phyloP scores from a whole-genome alignment of 1,140 invertebrate species.

The Drosophila lini region DNA sequence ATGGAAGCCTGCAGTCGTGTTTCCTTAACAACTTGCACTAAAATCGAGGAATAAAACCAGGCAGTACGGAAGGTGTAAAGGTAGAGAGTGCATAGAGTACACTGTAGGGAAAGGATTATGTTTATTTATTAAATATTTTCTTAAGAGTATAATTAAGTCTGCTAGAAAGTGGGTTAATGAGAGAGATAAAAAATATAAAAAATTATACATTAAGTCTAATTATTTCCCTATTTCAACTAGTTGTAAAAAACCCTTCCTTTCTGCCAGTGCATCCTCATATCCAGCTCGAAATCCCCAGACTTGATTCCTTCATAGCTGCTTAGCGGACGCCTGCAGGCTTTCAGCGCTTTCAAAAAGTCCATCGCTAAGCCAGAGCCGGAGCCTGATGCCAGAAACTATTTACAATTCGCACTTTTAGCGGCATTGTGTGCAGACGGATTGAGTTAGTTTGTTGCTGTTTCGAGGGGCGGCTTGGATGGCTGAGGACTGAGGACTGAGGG shows the following conservation, averaged over 20 bases:
- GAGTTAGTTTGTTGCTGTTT: slow-evolving; percentile 56
- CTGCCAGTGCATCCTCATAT: not conserved
- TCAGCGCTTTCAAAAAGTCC: slow-evolving; percentile 21
- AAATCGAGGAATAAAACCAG: slow-evolving; percentile 15
- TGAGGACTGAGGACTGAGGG: not conserved
- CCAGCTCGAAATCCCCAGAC: slow-evolving; percentile 1
- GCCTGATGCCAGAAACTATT: slow-evolving; percentile 62
- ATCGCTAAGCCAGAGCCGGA: slow-evolving; percentile 28
- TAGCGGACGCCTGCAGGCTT: slow-evolving; percentile 19
- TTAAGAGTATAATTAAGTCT: not conserved
- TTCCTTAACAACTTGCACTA: not conserved
- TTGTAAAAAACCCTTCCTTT: not conserved
- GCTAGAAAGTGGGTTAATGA: not conserved
- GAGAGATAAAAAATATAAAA: too few relatives aligned
- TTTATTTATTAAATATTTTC: too few relatives aligned
- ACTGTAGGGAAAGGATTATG: not conserved
- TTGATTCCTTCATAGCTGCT: slow-evolving; percentile 20
- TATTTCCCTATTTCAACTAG: too few relatives aligned
- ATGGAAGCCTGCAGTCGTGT: slow-evolving; percentile 33
- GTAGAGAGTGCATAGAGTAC: not conserved
- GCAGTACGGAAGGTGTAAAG: not conserved
- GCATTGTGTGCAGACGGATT: slow-evolving; percentile 59
- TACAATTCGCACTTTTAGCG: slow-evolving; percentile 71
- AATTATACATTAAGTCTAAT: too few relatives aligned
- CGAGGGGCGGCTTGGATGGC: slow-evolving; percentile 13